Base-by-base conservation (phyloP, 2,888 invertebrate genomes). In the Dugesia japonica region DNA sequence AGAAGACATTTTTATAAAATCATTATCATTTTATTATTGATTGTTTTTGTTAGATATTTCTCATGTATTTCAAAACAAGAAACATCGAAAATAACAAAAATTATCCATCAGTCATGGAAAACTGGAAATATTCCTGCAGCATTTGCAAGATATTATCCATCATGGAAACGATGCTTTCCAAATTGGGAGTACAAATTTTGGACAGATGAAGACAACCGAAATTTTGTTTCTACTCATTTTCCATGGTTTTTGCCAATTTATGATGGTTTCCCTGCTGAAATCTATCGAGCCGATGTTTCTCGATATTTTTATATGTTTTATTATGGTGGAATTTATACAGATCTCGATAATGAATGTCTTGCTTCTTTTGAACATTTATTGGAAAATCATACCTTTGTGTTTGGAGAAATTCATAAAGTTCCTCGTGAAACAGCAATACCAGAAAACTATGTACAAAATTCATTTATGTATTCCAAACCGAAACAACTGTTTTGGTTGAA, bases 281-380 rank as follows among this genome's bases (percentile, higher is more conserved):
- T 75, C 23, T 28, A 74, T 26, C 71, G 75, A 33, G 75, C 38
- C 23, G 75, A 75, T 42, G 0, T 17, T 71, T 17, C 38, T 1
- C n/a, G 75, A 4, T 75, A 75, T 42, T 42, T 75, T 23, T 75
- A 75, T 26, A 31, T 75, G 38, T 75, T 23, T 26, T 23, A 71
- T 42, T 56, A 23, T 20, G 75, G 75, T 15, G 75, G 75, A 15
- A 42, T 75, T 28, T 75, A 75, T 27, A 71, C 75, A 15, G 75
- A 75, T 73, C 71, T 75, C 26, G 75, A 75, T 28, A 56, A 42
- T 42, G 75, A 75, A 71, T 75, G 75, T n/a, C 27, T 75, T n/a
- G 15, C 1, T 0, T 73, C 75, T 1, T 75, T 75, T n/a, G 56
- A 75, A 20, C 75, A 75, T 71, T 71, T 75, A 26, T 27, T 75